Conservation (phyloP, 2,888 invertebrate species). For the Andrena trimmerana region DNA sequence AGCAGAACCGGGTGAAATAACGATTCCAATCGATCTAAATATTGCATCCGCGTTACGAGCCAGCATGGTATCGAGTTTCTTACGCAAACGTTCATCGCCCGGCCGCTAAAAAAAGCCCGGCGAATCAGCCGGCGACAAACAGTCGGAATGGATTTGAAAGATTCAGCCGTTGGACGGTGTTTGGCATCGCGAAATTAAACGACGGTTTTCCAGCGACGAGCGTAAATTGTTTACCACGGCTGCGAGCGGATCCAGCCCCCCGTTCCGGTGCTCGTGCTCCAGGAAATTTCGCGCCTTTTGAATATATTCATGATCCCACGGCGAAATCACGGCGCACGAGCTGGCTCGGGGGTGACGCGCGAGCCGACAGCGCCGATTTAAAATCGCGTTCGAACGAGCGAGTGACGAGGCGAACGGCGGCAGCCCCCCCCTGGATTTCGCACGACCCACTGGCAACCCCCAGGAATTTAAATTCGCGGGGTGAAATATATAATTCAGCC, state of each 20-base stretch:
- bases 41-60: neutral
- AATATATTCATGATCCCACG: constrained; percentile 78
- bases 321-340: constrained; percentile 60
- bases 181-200: constrained; percentile 58
- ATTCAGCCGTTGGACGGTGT: constrained; percentile 6
- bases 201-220: constrained; percentile 50
- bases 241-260: constrained; percentile 4
- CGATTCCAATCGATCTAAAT: constrained; percentile 27
- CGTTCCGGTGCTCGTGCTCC: constrained; percentile 17
- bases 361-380: constrained; percentile 64
- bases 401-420: constrained; percentile 56
- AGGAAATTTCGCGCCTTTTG: constrained; percentile 73
- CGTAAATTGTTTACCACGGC: constrained; percentile 70
- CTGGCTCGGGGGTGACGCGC: constrained; percentile 17
- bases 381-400: constrained; percentile 66
- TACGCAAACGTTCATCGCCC: constrained; percentile 23
- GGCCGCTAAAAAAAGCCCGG: constrained; percentile 20
- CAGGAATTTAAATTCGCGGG: constrained; percentile 39
- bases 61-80: neutral
- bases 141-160: constrained; percentile 34
- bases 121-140: constrained; percentile 13
- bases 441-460: constrained; percentile 46
- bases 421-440: constrained; percentile 60
- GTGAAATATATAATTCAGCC: neutral
- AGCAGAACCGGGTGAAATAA: neutral